Conservation (phyloP, 2,797 vertebrate genomes). For the Darevskia nairensis region DNA sequence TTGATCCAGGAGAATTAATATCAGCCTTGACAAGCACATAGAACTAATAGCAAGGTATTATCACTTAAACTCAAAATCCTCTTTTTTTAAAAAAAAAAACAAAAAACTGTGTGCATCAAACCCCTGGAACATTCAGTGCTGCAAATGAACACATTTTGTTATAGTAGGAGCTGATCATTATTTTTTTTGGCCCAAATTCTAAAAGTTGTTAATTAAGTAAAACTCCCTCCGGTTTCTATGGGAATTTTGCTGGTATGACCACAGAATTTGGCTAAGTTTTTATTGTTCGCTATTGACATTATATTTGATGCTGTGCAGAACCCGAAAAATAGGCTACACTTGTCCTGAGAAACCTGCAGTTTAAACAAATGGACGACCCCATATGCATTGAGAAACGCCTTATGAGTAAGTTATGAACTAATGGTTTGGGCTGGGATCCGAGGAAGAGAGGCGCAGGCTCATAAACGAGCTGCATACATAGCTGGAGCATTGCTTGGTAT, state of each 20-base stretch:
- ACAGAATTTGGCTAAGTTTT: conserved; percentile 53
- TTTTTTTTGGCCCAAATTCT: conserved; percentile 54
- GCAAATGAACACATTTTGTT: conserved; percentile 57
- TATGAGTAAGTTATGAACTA: conserved; percentile 28
- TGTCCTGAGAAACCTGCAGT: conserved; percentile 14
- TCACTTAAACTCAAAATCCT: conserved; percentile 40
- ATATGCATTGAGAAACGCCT: conserved; percentile 21
- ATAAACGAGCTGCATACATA: neutral
- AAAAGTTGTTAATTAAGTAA: conserved; percentile 49
- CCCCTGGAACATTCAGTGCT: conserved; percentile 51
- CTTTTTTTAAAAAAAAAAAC: neutral
- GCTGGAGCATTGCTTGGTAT: neutral
- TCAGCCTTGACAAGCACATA: no score
- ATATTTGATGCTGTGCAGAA: conserved; percentile 19
- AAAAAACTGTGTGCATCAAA: conserved; percentile 41
- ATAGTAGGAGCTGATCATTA: conserved; percentile 40
- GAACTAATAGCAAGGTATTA: conserved; percentile 54
- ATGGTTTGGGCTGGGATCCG: conserved; percentile 1
- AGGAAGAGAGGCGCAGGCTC: neutral
- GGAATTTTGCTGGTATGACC: conserved; percentile 58
- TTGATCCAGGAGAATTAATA: no score
- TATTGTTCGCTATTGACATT: conserved; percentile 23
- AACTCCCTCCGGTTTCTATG: conserved; percentile 56
- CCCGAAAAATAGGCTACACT: neutral
- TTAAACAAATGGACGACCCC: conserved; percentile 20